Evolutionary conservation across 2,797 vertebrate species (phyloP).

Genomic region (Tachyglossus aculeatus): DNA sequence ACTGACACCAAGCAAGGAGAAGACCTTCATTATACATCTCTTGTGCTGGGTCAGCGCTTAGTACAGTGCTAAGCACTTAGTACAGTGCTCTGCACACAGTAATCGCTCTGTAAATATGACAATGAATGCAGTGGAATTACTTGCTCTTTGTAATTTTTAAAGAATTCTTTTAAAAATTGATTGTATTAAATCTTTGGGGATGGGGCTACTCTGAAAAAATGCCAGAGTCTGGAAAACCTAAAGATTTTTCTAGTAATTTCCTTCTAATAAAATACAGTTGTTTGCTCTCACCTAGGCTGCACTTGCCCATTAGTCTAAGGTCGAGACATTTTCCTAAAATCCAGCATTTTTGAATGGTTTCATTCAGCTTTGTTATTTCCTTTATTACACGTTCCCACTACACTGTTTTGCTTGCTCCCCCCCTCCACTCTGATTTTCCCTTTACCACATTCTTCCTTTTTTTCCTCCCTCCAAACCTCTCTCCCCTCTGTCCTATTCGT

Average conservation of each 20-base stretch:
- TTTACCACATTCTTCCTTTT: not conserved
- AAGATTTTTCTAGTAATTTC: conserved; percentile 29
- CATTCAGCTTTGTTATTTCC: not conserved
- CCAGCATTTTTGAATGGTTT: not conserved
- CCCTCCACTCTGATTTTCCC: not conserved
- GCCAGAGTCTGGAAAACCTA: conserved; percentile 49
- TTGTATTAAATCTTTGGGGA: conserved; percentile 53
- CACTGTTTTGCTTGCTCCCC: not conserved
- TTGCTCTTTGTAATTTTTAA: conserved; percentile 25
- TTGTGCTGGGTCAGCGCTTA: conserved; percentile 22
- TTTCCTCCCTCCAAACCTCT: not conserved
- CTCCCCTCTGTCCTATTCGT: not conserved
- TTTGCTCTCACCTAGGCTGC: accelerated
- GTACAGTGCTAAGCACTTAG: no score
- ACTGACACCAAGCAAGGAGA: conserved; percentile 33
- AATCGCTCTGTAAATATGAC: conserved; percentile 39
- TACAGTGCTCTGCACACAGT: conserved; percentile 20
- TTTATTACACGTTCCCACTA: not conserved
- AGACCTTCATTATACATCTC: conserved; percentile 34
- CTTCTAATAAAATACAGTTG: conserved; percentile 13
- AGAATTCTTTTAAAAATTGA: conserved; percentile 45
- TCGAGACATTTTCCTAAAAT: conserved; percentile 17
- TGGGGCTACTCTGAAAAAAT: conserved; percentile 40
- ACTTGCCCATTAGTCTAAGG: conserved; percentile 7
- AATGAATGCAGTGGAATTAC: not conserved